Evolutionary conservation across 2,113 vertebrate species (phyloP), one percentile per base, ranked within the genome.

Genomic region (Hemicordylus capensis): DNA sequence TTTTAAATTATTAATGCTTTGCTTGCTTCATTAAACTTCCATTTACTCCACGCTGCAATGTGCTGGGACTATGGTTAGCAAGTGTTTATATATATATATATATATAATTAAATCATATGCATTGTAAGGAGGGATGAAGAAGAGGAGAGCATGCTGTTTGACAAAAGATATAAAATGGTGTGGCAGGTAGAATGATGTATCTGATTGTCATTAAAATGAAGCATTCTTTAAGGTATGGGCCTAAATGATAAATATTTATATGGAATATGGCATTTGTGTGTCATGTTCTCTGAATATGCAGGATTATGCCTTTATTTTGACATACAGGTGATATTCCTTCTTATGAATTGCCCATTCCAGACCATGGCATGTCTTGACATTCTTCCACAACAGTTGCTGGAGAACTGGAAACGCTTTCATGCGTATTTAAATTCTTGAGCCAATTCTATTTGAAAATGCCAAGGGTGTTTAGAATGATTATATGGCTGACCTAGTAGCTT

Each of bases 401-500:
- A 90, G 84, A 91, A 90, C 74, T n/a, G 82, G 8, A 6, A 81
- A 83, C 61, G 76, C 91, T 86, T 91, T 86, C 85, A 0, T 7
- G 77, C 20, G 92, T 86, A 66, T 54, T 66, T 59, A 77, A 76
- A 76, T 54, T 31, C 75, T 94, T 92, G 90, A 85, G 84, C 6
- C 75, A 81, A 89, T 15, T 90, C 64, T 64, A 76, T 88, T 89
- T 89, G 75, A 85, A 91, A 90, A 86, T 73, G 83, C 3, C 42
- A 34, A 6, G 81, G 11, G 75, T 91, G 85, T 78, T 92, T 86
- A 67, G 85, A 91, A 76, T 89, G 84, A 79, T 79, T 91, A 61
- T 84, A 69, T 81, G 79, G 91, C 88, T 54, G 72, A 69, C 88
- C 85, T 86, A 81, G 85, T 58, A 88, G 89, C 31, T 51, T 58